These are phyloP conservation scores for Pocillopora grandis DNA, from an alignment of 92 coral and sea anemone species.

Conservation along the genomic window DNA sequence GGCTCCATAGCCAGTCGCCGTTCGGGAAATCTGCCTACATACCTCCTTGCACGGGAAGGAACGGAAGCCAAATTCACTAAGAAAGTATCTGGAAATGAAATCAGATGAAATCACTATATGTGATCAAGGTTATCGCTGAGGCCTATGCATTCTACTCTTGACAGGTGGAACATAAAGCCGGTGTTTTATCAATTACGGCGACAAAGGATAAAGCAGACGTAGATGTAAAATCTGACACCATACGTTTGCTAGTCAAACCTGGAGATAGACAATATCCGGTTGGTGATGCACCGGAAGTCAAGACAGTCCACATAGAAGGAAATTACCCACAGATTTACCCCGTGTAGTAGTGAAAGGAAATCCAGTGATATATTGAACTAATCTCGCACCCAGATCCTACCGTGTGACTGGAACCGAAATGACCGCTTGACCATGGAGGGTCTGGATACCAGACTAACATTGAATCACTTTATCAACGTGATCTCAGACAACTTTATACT, in stretches of 20 bases:
- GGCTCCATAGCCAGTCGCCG: too few species aligned
- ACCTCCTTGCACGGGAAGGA: too few species aligned
- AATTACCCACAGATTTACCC: conserved; percentile 30
- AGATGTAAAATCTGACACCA: conserved; percentile 92
- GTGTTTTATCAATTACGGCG: conserved; percentile 81
- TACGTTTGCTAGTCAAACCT: conserved; percentile 87
- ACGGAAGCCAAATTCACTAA: too few species aligned
- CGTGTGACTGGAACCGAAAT: too few species aligned
- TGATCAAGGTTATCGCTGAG: background rate
- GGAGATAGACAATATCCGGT: conserved; percentile 88
- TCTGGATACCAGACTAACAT: too few species aligned
- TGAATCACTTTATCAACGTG: too few species aligned
- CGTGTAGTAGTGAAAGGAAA: background rate
- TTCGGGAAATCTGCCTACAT: too few species aligned
- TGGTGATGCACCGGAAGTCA: conserved; percentile 57
- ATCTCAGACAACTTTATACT: too few species aligned
- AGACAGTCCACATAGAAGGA: conserved; percentile 63
- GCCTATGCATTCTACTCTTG: background rate
- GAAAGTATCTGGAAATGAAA: background rate
- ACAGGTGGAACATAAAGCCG: conserved; percentile 98
- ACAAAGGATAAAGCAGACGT: conserved; percentile 89
- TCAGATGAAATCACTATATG: background rate
- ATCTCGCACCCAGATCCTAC: too few species aligned
- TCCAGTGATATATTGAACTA: too few species aligned
- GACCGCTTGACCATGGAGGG: too few species aligned